Percentiles rank a stretch among this genome's conserved stretches.
Evolutionary conservation across 2,888 invertebrate genomes (phyloP).

Genomic region (Rhorus exstirpatorius): DNA sequence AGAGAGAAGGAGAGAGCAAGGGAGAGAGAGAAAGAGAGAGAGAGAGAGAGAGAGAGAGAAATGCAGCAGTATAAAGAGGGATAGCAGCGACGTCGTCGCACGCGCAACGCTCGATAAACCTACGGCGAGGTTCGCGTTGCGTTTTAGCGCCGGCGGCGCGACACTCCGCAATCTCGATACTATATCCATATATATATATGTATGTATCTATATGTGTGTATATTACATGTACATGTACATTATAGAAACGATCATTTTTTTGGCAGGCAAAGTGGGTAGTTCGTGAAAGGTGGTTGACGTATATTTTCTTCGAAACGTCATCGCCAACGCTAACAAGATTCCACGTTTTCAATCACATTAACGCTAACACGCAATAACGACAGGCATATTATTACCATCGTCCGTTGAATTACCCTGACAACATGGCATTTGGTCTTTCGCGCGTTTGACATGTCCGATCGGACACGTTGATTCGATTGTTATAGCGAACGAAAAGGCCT

Average conservation of each 20-base stretch:
- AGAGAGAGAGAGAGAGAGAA: constrained; percentile 23
- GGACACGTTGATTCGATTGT: constrained; percentile 35
- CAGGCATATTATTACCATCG: constrained; percentile 59
- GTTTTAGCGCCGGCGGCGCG: constrained; percentile 78
- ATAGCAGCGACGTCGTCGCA: constrained; percentile 71
- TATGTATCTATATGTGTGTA: neutral
- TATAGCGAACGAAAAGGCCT: neutral
- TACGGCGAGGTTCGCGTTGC: constrained; percentile 67
- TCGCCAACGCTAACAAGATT: constrained; percentile 31
- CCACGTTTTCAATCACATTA: constrained; percentile 52
- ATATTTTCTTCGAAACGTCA: constrained; percentile 30
- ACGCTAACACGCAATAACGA: constrained; percentile 63
- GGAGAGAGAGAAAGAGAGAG: constrained; percentile 30
- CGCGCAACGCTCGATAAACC: constrained; percentile 81
- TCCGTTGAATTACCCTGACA: constrained; percentile 58
- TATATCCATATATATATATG: neutral
- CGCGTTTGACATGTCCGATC: constrained; percentile 37
- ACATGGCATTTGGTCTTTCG: constrained; percentile 52
- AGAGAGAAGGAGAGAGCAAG: constrained; percentile 25
- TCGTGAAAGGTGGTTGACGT: constrained; percentile 21
- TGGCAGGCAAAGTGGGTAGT: constrained; percentile 25
- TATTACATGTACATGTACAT: neutral
- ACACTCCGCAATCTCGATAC: constrained; percentile 29
- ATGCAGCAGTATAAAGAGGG: constrained; percentile 16
- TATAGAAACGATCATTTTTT: constrained; percentile 30